These are phyloP conservation scores for Brachypalpus laphriformis DNA, from an alignment of 2,888 invertebrate genomes.

Conservation along the genomic window DNA sequence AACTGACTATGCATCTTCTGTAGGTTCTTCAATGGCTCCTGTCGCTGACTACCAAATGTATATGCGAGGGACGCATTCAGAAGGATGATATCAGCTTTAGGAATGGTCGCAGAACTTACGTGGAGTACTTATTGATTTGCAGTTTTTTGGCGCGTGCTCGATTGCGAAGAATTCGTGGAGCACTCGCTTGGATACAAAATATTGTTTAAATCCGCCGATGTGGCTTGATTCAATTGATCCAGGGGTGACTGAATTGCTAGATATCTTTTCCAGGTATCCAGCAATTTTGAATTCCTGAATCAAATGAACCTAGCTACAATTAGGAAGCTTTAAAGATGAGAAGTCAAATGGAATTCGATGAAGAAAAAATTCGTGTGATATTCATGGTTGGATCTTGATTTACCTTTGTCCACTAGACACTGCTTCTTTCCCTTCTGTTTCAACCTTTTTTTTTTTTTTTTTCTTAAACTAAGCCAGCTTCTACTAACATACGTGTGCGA, in stretches of 20 bases:
- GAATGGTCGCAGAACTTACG: constrained; percentile 86
- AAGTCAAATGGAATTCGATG: constrained; percentile 7
- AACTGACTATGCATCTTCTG: background rate
- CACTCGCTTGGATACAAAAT: constrained; percentile 87
- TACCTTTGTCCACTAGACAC: constrained; percentile 4
- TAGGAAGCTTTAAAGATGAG: background rate
- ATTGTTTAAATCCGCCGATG: constrained; percentile 71
- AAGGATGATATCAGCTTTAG: constrained; percentile 74
- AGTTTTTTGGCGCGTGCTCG: constrained; percentile 87
- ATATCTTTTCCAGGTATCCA: background rate
- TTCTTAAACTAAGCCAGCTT: constrained; percentile 3
- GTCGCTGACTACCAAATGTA: constrained; percentile 89
- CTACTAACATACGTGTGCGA: constrained; percentile 19
- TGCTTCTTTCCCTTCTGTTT: background rate
- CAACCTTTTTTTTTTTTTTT: background rate
- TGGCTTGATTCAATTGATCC: background rate
- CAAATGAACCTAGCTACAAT: background rate
- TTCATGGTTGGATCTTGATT: constrained; percentile 11
- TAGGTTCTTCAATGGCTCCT: constrained; percentile 90
- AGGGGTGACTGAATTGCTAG: background rate
- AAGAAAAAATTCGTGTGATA: constrained; percentile 39
- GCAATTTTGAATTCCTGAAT: background rate
- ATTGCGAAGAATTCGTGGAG: constrained; percentile 85
- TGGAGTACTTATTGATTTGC: constrained; percentile 89
- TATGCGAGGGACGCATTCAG: constrained; percentile 85